phyloP scores from a whole-genome alignment of 2,113 vertebrate species.

The Platichthys stellatus region DNA sequence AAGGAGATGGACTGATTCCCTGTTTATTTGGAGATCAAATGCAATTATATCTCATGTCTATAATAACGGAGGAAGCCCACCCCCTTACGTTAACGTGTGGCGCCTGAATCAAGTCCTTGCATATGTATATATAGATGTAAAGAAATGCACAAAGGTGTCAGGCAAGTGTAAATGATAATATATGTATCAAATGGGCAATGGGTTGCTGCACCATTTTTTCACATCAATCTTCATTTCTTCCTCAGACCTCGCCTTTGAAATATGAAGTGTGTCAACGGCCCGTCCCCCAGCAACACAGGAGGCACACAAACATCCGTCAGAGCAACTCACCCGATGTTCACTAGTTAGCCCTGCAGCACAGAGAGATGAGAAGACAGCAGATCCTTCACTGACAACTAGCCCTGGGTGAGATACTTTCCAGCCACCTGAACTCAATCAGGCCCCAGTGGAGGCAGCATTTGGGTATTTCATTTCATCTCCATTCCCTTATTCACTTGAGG shows the following conservation, averaged over 20 bases:
- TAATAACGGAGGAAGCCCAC: constrained; percentile 77
- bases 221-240: constrained; percentile 86
- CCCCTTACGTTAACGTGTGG: constrained; percentile 44
- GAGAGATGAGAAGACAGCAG: constrained; percentile 68
- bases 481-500: constrained; percentile 63
- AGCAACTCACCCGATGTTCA: constrained; percentile 56
- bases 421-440: constrained; percentile 81
- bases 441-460: constrained; percentile 64
- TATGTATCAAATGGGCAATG: constrained; percentile 71
- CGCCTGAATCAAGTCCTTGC: constrained; percentile 57
- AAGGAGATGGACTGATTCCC: constrained; percentile 83
- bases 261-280: constrained; percentile 81
- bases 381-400: constrained; percentile 81
- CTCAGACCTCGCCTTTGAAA: constrained; percentile 81
- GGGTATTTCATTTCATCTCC: constrained; percentile 75
- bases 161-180: constrained; percentile 80
- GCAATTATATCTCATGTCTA: constrained; percentile 84
- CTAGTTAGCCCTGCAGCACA: constrained; percentile 71
- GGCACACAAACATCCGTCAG: constrained; percentile 76
- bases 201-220: constrained; percentile 55
- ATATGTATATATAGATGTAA: constrained; percentile 62
- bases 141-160: constrained; percentile 68
- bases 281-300: constrained; percentile 73
- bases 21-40: constrained; percentile 86
- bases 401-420: constrained; percentile 77